Conservation (phyloP, 2,113 vertebrate species). For the Blennius ocellaris region DNA sequence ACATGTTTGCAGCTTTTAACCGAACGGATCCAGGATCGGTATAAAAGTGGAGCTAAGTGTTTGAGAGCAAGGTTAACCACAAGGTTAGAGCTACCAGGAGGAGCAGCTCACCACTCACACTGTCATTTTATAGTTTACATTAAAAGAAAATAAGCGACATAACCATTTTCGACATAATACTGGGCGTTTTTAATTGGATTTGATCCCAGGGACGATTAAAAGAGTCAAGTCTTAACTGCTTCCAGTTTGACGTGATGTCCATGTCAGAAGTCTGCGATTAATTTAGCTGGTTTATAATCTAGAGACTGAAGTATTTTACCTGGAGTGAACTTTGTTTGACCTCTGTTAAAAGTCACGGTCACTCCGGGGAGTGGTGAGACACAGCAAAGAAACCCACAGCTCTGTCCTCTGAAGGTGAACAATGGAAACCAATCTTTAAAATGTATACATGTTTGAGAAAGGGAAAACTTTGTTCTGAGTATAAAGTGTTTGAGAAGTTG, state of each 20-base stretch:
- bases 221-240: background rate
- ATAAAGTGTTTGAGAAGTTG: background rate
- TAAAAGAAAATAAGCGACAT: background rate
- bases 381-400: background rate
- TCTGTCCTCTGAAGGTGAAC: background rate
- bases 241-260: background rate
- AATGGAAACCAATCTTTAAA: background rate
- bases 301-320: background rate
- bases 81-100: constrained; percentile 85
- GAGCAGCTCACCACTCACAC: background rate
- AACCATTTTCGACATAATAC: background rate
- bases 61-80: constrained; percentile 89
- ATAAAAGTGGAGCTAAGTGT: background rate
- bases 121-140: background rate
- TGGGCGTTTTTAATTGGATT: background rate
- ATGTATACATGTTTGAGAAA: no score
- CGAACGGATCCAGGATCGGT: rapidly evolving
- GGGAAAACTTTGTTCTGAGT: no score
- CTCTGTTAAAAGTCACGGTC: background rate
- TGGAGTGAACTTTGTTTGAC: background rate
- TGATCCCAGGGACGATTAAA: background rate
- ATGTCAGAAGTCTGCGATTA: no score
- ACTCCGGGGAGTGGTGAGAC: background rate
- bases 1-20: rapidly evolving
- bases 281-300: no score